Evolutionary conservation across 2,113 vertebrate genomes (phyloP), one percentile per base, ranked within the genome.

Genomic region (Nestor notabilis): DNA sequence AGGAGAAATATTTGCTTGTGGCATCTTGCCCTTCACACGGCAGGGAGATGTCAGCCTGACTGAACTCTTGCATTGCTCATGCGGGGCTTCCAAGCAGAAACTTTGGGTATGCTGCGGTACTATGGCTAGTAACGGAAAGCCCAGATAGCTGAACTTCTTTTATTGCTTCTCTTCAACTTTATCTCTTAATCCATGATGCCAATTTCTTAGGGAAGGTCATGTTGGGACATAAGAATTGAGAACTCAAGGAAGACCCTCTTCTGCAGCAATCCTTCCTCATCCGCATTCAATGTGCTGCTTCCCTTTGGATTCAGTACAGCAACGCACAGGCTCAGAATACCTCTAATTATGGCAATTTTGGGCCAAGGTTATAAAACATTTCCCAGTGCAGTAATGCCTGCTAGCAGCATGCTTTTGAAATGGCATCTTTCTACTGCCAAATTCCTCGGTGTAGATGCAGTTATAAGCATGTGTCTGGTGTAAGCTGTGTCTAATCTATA

Each of bases 341-440:
- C 28, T 84, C 61, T 49, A 87, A 79, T 90, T 82, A 66, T 5
- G 18, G 52, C 29, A 78, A 29, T 89, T 93, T 91, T 56, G 86
- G 72, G 83, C 18, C 60, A 78, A 44, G 46, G 37, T 49, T 91
- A 76, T 71, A 91, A 92, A 87, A 55, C 64, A n/a, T 64, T 65
- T 79, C 89, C 80, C 56, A 46, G 56, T 33, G 61, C 44, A 92
- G 52, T 25, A 83, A 33, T 63, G 47, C 60, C 76, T 90, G 76
- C 43, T 47, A 87, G 85, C 65, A 89, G 89, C 39, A 61, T 2
- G 55, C 37, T 89, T 95, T 76, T 56, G 77, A 89, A 96, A 93
- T 19, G 52, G 74, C 86, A 82, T 92, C 83, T 70, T 84, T 68
- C 83, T 68, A 52, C 61, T 82, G 83, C 80, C 83, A 91, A 65